Conservation (phyloP, 2,113 vertebrate species). For the Agapornis roseicollis region DNA sequence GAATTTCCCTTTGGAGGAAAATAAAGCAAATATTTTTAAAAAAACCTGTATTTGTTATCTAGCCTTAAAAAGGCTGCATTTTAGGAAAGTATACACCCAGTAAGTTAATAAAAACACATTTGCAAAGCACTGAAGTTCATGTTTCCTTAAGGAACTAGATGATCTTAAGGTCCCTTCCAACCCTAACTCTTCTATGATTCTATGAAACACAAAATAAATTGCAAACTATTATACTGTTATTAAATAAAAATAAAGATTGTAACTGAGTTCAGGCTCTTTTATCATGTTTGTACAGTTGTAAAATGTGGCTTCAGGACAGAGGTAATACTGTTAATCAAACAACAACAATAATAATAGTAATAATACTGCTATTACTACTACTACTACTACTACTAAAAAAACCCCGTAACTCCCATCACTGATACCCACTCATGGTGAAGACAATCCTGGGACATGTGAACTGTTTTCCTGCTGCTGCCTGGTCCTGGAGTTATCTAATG, state of each 20-base stretch:
- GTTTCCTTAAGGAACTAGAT: background rate
- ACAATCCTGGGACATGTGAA: constrained; percentile 84
- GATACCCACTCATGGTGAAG: constrained; percentile 88
- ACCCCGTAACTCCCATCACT: constrained; percentile 23
- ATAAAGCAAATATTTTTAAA: background rate
- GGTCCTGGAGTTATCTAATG: constrained; percentile 77
- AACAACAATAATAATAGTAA: background rate
- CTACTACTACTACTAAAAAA: background rate
- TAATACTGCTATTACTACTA: background rate
- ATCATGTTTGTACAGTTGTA: background rate
- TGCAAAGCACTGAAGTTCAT: background rate
- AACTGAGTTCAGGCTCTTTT: background rate
- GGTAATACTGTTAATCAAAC: background rate
- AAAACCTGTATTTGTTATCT: background rate
- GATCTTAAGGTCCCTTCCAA: too few species aligned
- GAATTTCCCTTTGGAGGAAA: background rate
- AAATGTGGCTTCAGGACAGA: background rate
- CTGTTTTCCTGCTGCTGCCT: constrained; percentile 79
- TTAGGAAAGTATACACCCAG: background rate
- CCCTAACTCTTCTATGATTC: too few species aligned
- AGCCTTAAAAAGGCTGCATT: background rate
- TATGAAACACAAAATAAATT: background rate
- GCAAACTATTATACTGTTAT: background rate
- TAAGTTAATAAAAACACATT: background rate
- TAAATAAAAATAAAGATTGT: background rate